Conservation (phyloP, 2,113 vertebrate species). For the Hyaena hyaena region DNA sequence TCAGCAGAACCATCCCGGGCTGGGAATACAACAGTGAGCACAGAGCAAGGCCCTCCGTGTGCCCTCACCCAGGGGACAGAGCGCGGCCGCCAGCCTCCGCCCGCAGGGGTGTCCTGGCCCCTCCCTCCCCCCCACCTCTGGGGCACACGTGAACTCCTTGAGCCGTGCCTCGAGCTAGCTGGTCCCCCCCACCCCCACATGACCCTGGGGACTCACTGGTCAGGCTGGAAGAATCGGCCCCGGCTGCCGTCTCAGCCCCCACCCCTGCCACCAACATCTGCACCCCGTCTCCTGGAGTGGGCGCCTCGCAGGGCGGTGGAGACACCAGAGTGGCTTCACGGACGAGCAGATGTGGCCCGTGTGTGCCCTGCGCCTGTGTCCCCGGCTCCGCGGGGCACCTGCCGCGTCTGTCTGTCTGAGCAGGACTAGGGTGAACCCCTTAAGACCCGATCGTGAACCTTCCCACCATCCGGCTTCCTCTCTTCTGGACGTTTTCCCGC, state of each 20-base stretch:
- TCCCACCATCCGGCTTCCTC: rapidly evolving
- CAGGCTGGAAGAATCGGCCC: neutral
- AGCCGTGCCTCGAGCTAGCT: neutral
- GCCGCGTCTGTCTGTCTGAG: neutral
- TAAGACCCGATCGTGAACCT: neutral
- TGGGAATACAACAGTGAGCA: neutral
- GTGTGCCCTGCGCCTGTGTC: neutral
- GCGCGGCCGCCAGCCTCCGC: neutral
- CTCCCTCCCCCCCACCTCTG: neutral
- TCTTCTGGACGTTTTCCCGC: neutral
- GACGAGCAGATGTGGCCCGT: neutral
- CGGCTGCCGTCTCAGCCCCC: neutral
- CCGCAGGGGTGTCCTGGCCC: neutral
- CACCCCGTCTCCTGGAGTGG: rapidly evolving
- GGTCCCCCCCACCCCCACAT: neutral
- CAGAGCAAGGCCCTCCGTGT: neutral
- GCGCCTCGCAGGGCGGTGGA: neutral
- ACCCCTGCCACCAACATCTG: neutral
- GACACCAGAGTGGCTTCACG: neutral
- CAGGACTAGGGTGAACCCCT: neutral
- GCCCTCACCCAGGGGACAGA: neutral
- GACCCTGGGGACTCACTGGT: no score
- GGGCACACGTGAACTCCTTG: neutral
- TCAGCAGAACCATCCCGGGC: neutral
- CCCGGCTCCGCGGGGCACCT: neutral